Conservation (phyloP, 2,797 vertebrate species). For the Hephaestus fuliginosus region DNA sequence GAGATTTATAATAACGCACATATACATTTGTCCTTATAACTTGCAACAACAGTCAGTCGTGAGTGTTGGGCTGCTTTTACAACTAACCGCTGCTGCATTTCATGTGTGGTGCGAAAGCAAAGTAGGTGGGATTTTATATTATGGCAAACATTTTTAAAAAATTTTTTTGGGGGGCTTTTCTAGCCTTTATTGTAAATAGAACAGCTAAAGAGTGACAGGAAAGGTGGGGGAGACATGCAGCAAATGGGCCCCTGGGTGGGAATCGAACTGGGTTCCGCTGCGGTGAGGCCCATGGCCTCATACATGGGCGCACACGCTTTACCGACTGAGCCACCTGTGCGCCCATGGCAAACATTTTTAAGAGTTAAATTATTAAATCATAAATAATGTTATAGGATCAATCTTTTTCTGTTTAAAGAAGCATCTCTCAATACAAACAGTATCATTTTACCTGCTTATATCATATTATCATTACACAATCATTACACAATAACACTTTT, state of each 20-base stretch:
- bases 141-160: background rate
- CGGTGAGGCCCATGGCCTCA: too few relatives aligned
- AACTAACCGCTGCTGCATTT: background rate
- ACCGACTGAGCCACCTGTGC: too few relatives aligned
- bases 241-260: too few relatives aligned
- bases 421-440: background rate
- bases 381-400: background rate
- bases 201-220: too few relatives aligned
- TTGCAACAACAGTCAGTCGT: constrained; percentile 3
- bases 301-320: too few relatives aligned
- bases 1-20: background rate
- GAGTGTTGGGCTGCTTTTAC: background rate
- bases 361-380: background rate
- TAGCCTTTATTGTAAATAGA: too few relatives aligned
- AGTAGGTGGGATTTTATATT: background rate
- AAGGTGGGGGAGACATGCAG: too few relatives aligned
- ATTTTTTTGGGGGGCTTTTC: too few relatives aligned
- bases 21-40: background rate
- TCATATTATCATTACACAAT: background rate
- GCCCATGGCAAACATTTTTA: background rate
- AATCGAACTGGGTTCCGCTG: too few relatives aligned
- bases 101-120: background rate
- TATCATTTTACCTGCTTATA: background rate
- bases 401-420: too few relatives aligned
- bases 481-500: background rate